Conservation (phyloP, 1,140 invertebrate species). For the Grapholita molesta region DNA sequence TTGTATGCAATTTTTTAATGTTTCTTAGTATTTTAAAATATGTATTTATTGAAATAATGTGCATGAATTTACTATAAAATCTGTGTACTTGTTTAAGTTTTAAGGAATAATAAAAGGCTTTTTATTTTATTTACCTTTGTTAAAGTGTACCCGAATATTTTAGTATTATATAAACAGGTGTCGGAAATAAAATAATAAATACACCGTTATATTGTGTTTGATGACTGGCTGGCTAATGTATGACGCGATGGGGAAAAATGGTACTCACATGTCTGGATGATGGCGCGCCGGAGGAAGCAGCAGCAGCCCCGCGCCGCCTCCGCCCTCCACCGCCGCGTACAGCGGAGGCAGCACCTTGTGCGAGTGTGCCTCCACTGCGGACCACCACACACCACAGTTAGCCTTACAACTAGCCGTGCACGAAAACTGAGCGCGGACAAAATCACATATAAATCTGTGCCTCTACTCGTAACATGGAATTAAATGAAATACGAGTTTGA, state of each 20-base stretch:
- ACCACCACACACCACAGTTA: constrained; percentile 2
- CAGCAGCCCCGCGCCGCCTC: constrained; percentile 43
- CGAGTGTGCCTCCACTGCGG: constrained; percentile 62
- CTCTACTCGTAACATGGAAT: background rate
- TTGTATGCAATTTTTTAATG: too few species aligned
- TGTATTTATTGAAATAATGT: too few species aligned
- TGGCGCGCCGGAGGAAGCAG: constrained; percentile 42
- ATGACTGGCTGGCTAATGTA: constrained; percentile 12
- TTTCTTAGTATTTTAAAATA: too few species aligned
- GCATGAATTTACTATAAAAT: too few species aligned
- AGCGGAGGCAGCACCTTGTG: constrained; percentile 70
- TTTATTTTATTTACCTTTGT: too few species aligned
- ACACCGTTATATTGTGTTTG: constrained; percentile 21
- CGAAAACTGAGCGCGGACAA: background rate
- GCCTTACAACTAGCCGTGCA: constrained; percentile 6
- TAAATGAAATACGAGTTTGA: too few species aligned
- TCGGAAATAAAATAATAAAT: too few species aligned
- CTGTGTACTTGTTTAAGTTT: too few species aligned
- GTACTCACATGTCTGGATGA: constrained; percentile 53
- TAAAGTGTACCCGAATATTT: too few species aligned
- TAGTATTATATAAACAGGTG: too few species aligned
- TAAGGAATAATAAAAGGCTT: too few species aligned
- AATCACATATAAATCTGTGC: background rate
- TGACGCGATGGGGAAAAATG: constrained; percentile 29
- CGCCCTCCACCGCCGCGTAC: constrained; percentile 63